These are phyloP conservation scores for Syngnathus typhle DNA, from an alignment of 2,113 vertebrate species.

Conservation along the genomic window DNA sequence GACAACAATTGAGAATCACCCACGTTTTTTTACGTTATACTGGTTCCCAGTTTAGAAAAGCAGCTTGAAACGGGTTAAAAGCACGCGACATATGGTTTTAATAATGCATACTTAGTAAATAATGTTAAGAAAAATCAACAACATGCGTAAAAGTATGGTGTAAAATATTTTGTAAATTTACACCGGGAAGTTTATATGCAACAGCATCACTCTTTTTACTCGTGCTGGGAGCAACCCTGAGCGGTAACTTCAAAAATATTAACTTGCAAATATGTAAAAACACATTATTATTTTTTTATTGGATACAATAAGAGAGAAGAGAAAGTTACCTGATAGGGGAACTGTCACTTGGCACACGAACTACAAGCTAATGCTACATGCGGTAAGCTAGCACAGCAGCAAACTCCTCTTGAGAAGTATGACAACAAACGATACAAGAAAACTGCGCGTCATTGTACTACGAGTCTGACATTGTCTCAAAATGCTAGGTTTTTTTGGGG, in stretches of 20 bases:
- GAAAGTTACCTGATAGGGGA: conserved; percentile 48
- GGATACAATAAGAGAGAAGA: background rate
- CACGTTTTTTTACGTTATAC: background rate
- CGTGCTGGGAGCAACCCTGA: background rate
- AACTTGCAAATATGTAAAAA: background rate
- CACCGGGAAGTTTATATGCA: background rate
- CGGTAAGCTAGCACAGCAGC: conserved; percentile 51
- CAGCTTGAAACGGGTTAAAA: background rate
- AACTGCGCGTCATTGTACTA: background rate
- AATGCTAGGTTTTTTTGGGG: background rate
- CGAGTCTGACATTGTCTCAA: background rate
- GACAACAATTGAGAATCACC: no score
- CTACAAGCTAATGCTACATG: conserved; percentile 49
- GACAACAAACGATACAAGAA: conserved; percentile 25
- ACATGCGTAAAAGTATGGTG: background rate
- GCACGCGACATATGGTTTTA: background rate
- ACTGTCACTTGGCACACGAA: conserved; percentile 54
- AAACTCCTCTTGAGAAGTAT: conserved; percentile 47
- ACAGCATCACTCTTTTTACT: conserved; percentile 12
- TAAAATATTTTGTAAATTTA: background rate
- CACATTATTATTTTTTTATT: background rate
- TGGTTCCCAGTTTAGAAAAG: background rate
- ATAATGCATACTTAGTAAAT: background rate
- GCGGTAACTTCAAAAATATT: background rate
- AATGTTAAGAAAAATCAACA: background rate